Conservation (phyloP, 2,888 invertebrate species). For the Drosophila atripex region DNA sequence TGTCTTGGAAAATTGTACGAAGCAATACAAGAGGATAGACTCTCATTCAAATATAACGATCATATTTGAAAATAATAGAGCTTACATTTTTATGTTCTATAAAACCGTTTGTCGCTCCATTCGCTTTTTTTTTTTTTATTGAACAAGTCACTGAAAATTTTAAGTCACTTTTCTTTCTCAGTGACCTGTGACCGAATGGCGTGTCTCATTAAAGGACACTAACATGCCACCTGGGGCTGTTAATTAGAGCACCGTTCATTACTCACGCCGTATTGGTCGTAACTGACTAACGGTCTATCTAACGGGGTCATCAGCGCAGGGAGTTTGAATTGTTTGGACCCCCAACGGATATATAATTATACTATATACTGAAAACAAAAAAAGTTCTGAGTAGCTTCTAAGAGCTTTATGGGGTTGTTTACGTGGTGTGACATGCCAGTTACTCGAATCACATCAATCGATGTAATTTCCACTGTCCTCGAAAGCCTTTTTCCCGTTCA, state of each 20-base stretch:
- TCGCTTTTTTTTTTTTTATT: too few relatives aligned
- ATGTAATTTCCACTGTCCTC: slow-evolving; percentile 23
- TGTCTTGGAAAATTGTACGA: background rate
- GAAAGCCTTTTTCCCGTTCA: slow-evolving; percentile 14
- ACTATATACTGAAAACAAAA: slow-evolving; percentile 5
- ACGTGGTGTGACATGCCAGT: slow-evolving; percentile 14
- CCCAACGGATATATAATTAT: slow-evolving; percentile 19
- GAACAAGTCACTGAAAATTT: too few relatives aligned
- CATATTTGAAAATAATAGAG: too few relatives aligned
- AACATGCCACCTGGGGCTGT: slow-evolving; percentile 44
- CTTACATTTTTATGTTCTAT: too few relatives aligned
- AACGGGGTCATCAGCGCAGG: slow-evolving; percentile 54
- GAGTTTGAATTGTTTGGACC: background rate
- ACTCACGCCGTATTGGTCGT: slow-evolving; percentile 35
- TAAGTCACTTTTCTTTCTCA: background rate
- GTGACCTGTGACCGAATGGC: slow-evolving; percentile 13
- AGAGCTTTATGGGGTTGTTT: slow-evolving; percentile 22
- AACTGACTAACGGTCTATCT: slow-evolving; percentile 50
- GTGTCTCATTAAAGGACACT: slow-evolving; percentile 48
- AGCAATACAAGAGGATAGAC: background rate
- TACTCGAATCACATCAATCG: slow-evolving; percentile 41
- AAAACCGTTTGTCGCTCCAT: too few relatives aligned
- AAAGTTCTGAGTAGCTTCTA: slow-evolving; percentile 5
- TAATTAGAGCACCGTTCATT: slow-evolving; percentile 58
- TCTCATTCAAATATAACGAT: background rate